A percentile compares a stretch with the other conserved stretches of the same genome.
phyloP scores from a whole-genome alignment of 2,888 invertebrate genomes.

The Papilio protenor region DNA sequence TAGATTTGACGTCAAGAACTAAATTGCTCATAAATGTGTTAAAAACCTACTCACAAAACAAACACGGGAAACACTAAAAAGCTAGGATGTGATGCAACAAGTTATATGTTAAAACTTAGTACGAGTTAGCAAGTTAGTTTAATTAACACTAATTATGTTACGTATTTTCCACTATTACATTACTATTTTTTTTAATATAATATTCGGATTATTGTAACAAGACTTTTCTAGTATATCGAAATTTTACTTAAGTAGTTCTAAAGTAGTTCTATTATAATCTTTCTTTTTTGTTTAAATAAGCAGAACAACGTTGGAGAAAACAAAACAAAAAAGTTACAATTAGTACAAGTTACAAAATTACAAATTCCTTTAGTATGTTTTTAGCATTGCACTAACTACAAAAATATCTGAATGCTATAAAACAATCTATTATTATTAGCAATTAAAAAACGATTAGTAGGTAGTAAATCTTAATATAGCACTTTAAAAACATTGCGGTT shows the following conservation, averaged over 20 bases:
- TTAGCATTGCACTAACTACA: background rate
- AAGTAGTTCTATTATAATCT: too few relatives aligned
- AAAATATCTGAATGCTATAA: background rate
- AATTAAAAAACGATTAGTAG: conserved; percentile 7
- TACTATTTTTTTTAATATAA: too few relatives aligned
- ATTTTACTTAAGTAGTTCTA: too few relatives aligned
- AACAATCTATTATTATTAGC: background rate
- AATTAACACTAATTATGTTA: background rate
- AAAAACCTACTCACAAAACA: background rate
- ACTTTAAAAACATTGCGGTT: conserved; percentile 4
- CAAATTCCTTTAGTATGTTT: background rate
- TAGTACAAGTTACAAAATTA: background rate
- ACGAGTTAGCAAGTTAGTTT: background rate
- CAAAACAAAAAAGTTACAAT: background rate
- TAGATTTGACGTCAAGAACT: background rate
- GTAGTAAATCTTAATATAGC: background rate
- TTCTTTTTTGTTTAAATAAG: background rate
- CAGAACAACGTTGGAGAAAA: background rate
- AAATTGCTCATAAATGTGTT: background rate
- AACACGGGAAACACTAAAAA: background rate
- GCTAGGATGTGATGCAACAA: background rate
- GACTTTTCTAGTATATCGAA: too few relatives aligned
- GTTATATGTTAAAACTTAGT: background rate
- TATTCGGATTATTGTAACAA: too few relatives aligned
- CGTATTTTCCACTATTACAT: background rate